Base-by-base conservation (phyloP, 2,797 vertebrate species). In the Amblyopsis hoosieri region DNA sequence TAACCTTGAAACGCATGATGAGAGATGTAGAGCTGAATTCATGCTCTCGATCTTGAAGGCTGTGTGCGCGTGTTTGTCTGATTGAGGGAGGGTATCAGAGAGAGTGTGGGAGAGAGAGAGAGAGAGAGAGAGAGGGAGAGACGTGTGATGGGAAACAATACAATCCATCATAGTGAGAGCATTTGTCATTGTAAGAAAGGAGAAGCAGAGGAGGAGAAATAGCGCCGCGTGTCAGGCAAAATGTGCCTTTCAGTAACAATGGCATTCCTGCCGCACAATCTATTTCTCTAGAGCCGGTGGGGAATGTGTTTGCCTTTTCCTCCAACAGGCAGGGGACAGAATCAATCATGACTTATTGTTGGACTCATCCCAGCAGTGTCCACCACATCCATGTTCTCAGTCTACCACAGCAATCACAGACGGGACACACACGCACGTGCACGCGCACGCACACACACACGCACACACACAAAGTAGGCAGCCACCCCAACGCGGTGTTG, bases 291-390 rank as follows among this genome's bases (percentile, higher is more conserved):
- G 68, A 58, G 70, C 78, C 84, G 50, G 69, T 82, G 71, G 84
- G 81, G 79, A 80, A 82, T 72, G 58, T 79, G 82, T 83, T 85
- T 78, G 79, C 80, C 71, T 85, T 71, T 72, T 75, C 67, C 68
- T 72, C 74, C 74, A 76, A 81, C 69, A 78, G 83, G 77, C 85
- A 87, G 81, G 79, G 79, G 84, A 89, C 80, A 78, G 74, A 91
- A 87, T 88, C 88, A 86, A 87, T 90, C 86, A 89, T 76, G 75
- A 83, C 82, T 85, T 85, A 86, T 88, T 87, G 88, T 82, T 82
- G 79, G 82, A 79, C 79, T 79, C 71, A 85, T 73, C 72, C 82
- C 79, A 81, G 86, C 81, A 75, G 80, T 81, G 82, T 81, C 79
- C 85, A 74, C 80, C 62, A 72, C 64, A 58, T 76, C 71, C 74